Conservation (phyloP, 2,797 vertebrate species). For the Leucoraja ocellata region DNA sequence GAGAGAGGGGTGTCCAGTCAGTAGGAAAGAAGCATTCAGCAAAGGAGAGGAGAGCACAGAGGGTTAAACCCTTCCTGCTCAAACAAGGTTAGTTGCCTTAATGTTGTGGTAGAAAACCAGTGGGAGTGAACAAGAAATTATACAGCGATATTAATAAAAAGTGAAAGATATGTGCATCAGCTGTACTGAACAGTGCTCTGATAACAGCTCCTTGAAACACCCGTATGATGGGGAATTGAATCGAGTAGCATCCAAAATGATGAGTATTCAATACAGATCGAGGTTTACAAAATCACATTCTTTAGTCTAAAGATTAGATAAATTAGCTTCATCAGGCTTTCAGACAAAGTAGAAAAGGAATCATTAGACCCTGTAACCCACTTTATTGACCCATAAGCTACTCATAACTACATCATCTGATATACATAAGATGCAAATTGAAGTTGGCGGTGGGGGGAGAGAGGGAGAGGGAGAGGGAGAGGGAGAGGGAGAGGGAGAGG, state of each 20-base stretch:
- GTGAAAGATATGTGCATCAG: neutral
- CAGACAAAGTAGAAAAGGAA: neutral
- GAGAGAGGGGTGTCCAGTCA: neutral
- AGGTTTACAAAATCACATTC: slow-evolving; percentile 11
- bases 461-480: neutral
- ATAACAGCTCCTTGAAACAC: neutral
- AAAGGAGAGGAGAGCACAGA: neutral
- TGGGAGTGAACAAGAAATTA: neutral
- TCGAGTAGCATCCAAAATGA: neutral
- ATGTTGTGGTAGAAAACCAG: neutral
- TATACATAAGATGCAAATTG: neutral
- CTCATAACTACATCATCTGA: neutral
- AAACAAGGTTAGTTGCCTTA: neutral
- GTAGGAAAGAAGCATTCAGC: neutral
- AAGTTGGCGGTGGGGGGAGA: neutral
- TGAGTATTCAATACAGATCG: neutral
- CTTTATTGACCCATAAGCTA: neutral
- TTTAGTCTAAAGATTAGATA: neutral
- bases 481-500: neutral
- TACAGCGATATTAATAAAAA: neutral
- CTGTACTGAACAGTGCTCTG: neutral
- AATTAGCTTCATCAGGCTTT: neutral
- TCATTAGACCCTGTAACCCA: neutral
- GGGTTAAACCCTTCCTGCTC: neutral
- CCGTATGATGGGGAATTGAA: neutral